A percentile compares a stretch with the other conserved stretches of the same genome.
These are phyloP conservation scores for Crotalus horridus DNA, from an alignment of 2,113 vertebrate genomes.

Conservation along the genomic window DNA sequence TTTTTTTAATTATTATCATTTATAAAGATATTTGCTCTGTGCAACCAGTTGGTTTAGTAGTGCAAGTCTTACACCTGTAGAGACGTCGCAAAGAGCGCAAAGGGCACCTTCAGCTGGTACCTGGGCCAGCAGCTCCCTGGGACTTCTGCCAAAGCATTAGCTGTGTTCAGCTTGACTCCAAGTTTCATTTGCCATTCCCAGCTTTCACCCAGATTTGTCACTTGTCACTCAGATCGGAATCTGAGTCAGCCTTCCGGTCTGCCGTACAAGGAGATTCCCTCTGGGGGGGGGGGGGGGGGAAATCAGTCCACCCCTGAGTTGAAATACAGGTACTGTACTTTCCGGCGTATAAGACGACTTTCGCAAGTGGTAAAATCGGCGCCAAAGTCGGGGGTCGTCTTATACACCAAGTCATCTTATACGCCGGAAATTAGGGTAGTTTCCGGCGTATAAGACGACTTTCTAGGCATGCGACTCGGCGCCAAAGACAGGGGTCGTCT, in stretches of 20 bases:
- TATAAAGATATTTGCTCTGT: background rate
- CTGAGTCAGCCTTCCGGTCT: background rate
- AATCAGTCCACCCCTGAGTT: background rate
- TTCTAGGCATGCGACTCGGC: no score
- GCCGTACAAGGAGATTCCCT: background rate
- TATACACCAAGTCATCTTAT: no score
- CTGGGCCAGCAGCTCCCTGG: background rate
- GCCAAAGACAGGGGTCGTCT: no score
- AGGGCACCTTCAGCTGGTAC: background rate
- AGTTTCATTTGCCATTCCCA: background rate
- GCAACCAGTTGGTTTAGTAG: no score
- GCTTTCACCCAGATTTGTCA: background rate
- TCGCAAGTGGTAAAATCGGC: no score
- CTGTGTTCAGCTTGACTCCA: background rate
- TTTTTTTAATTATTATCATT: no score
- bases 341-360: no score
- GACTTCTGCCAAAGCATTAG: background rate
- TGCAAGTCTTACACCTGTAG: background rate
- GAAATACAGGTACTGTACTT: no score
- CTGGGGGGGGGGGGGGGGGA: no score
- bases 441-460: no score
- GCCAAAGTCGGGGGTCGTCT: no score
- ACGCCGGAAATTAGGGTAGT: no score
- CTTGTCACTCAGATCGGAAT: background rate
- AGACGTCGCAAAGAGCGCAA: background rate